phyloP scores from a whole-genome alignment of 1,140 invertebrate species.

The Sipha flava region DNA sequence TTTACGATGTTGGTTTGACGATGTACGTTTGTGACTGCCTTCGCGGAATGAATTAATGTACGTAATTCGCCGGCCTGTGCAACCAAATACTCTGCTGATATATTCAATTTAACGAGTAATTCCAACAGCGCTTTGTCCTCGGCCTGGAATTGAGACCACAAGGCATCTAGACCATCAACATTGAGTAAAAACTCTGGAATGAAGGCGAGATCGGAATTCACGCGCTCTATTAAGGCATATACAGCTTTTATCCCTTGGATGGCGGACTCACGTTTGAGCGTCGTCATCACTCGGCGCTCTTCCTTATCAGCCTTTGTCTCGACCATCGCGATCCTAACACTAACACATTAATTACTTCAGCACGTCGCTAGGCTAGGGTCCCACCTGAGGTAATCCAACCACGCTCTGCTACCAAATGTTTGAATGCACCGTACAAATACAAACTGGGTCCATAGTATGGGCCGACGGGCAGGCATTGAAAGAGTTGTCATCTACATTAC shows the following conservation, averaged over 20 bases:
- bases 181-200: not conserved
- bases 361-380: not conserved
- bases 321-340: not conserved
- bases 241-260: not conserved
- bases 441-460: too few species aligned
- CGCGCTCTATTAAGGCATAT: too few species aligned
- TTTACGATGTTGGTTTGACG: not conserved
- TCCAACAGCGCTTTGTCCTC: not conserved
- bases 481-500: too few species aligned
- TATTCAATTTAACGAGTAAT: not conserved
- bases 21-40: not conserved
- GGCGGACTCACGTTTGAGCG: not conserved
- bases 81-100: not conserved
- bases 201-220: too few species aligned
- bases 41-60: not conserved
- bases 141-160: not conserved
- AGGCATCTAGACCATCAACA: not conserved
- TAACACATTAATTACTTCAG: not conserved
- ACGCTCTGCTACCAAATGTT: not conserved
- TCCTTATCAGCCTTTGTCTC: not conserved
- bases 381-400: not conserved
- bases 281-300: not conserved
- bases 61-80: not conserved
- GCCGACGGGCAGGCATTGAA: too few species aligned
- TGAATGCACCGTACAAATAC: too few species aligned